Conservation (phyloP, 2,888 invertebrate genomes). For the Lasioglossum malachurum region DNA sequence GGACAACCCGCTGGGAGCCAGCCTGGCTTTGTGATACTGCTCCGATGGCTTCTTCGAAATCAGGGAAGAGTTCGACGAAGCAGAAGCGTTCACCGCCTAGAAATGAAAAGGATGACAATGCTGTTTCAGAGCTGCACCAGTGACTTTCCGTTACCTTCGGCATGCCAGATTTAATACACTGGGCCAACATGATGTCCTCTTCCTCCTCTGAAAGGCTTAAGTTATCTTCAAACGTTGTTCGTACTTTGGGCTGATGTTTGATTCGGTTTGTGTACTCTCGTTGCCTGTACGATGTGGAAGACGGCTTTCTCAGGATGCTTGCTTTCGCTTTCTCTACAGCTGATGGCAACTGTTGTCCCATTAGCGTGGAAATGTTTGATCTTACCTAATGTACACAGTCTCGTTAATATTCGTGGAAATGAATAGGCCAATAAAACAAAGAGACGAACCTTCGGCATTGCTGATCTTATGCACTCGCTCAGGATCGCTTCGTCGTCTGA, state of each 20-base stretch:
- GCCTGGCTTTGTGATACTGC: slow-evolving; percentile 34
- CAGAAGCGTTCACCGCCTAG: slow-evolving; percentile 60
- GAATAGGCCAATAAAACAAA: background rate
- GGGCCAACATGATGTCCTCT: slow-evolving; percentile 88
- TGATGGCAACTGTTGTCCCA: slow-evolving; percentile 60
- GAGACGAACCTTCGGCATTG: slow-evolving; percentile 87
- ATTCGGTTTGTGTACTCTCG: slow-evolving; percentile 45
- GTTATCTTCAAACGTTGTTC: slow-evolving; percentile 86
- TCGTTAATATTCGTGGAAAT: background rate
- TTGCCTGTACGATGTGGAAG: slow-evolving; percentile 56
- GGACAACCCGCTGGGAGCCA: background rate
- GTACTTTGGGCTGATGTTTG: slow-evolving; percentile 44
- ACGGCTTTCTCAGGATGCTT: slow-evolving; percentile 31
- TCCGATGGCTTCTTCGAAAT: slow-evolving; percentile 44
- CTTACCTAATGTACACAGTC: slow-evolving; percentile 40
- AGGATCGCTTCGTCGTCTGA: slow-evolving; percentile 88
- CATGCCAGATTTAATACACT: slow-evolving; percentile 89
- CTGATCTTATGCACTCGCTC: slow-evolving; percentile 88
- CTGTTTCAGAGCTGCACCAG: background rate
- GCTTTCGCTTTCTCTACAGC: slow-evolving; percentile 52
- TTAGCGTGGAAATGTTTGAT: slow-evolving; percentile 53
- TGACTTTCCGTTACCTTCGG: slow-evolving; percentile 86
- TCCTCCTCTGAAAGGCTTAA: slow-evolving; percentile 87
- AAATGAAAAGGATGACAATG: background rate
- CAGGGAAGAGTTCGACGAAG: slow-evolving; percentile 41